Evolutionary conservation across 2,888 invertebrate genomes (phyloP), one percentile per base, ranked within the genome.

Genomic region (Plagodis dolabraria): DNA sequence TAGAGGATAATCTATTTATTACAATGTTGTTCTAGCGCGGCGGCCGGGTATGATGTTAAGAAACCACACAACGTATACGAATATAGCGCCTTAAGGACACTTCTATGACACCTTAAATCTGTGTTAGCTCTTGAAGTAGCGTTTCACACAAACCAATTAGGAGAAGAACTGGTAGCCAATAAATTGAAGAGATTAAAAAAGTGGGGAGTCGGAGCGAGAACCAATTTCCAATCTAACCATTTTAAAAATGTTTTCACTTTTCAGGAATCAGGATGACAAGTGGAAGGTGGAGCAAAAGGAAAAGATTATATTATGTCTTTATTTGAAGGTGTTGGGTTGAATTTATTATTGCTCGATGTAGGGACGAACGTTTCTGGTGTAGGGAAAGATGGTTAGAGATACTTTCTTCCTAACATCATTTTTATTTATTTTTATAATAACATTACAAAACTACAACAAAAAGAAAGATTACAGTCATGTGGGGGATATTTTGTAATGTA

Each of bases 111-210:
- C 8, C 5, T 7, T 60, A 60, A 22, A 53, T 67, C 63, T 22
- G 34, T 10, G 57, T 47, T 60, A 64, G 64, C 55, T 58, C 59
- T 74, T 66, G 60, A 76, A 72, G 80, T 75, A 71, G 71, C 74
- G 68, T 74, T 79, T 74, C 73, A 70, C 72, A 69, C 75, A 74
- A 81, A 80, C 80, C 87, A 88, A 87, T 88, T 87, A 87, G 83
- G 72, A 74, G 71, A 80, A 81, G 83, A 84, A 83, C 79, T 75
- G 82, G 79, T 79, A 78, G 79, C 78, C 80, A 82, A 86, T 84
- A 81, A 82, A 73, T 42, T 53, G 76, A 72, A 73, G 58, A 53
- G 60, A 40, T 59, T 44, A 47, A 47, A 44, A 57, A 49, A 38
- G 36, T 1, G 55, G 53, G 51, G 58, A 54, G 59, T 45, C 52